These are phyloP conservation scores for Anhinga rufa DNA, from an alignment of 2,113 vertebrate genomes.

Conservation along the genomic window DNA sequence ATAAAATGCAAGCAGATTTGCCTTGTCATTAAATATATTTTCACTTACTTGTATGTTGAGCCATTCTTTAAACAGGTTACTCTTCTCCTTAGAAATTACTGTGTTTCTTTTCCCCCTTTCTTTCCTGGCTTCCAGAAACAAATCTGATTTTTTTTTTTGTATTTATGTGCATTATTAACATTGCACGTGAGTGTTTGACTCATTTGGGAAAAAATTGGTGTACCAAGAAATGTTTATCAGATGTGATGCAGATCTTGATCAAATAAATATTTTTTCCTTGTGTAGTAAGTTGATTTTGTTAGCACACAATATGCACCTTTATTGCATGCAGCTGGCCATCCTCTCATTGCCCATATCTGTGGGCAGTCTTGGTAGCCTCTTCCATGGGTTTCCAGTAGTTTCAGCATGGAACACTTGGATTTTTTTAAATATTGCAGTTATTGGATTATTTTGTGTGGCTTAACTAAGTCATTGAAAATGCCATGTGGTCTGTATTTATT, in stretches of 20 bases:
- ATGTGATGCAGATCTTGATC: neutral
- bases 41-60: neutral
- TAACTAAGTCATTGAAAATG: neutral
- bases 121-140: neutral
- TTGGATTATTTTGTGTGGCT: neutral
- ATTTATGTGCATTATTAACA: neutral
- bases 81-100: neutral
- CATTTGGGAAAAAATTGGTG: conserved; percentile 15
- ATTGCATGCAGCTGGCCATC: neutral
- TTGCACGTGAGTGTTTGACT: neutral
- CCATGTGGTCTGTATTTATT: neutral
- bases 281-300: neutral
- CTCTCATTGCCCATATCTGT: neutral
- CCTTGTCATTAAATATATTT: neutral
- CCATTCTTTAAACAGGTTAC: neutral
- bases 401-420: neutral
- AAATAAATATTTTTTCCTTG: conserved; percentile 24
- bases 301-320: neutral
- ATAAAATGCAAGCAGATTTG: neutral
- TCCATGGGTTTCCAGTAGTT: neutral
- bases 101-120: too few species aligned
- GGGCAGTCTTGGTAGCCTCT: neutral
- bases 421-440: neutral
- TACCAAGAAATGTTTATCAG: conserved; percentile 17
- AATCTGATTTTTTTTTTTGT: neutral